Evolutionary conservation across 2,113 vertebrate species (phyloP).

Genomic region (Athene noctua): DNA sequence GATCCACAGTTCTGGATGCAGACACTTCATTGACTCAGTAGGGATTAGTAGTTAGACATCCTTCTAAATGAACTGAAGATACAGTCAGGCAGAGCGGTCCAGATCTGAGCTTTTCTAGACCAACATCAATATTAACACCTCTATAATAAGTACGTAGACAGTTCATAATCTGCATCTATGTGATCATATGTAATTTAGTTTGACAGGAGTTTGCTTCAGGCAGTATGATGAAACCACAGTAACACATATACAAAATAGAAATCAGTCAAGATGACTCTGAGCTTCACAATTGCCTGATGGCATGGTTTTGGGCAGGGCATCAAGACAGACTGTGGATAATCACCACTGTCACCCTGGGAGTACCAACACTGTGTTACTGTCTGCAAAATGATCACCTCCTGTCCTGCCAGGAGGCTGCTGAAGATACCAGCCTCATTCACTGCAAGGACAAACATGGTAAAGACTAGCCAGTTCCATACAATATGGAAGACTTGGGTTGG

Average conservation of each 20-base stretch:
- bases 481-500: neutral
- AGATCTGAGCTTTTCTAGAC: neutral
- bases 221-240: neutral
- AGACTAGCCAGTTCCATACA: neutral
- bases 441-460: neutral
- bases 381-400: neutral
- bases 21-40: neutral
- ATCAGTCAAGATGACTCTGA: neutral
- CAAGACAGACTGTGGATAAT: neutral
- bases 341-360: neutral
- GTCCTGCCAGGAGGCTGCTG: neutral
- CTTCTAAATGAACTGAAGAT: neutral
- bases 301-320: neutral
- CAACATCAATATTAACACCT: neutral
- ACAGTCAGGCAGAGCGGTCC: neutral
- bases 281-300: neutral
- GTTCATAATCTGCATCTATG: neutral
- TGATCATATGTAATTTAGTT: neutral
- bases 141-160: neutral
- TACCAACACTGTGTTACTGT: neutral
- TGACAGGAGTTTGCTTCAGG: neutral
- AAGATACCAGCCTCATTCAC: neutral
- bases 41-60: neutral
- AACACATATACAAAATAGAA: neutral
- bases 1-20: neutral